A percentile compares a stretch with the other conserved stretches of the same genome.
Conservation (phyloP, 1,140 invertebrate species). For the Adoxophyes honmai region DNA sequence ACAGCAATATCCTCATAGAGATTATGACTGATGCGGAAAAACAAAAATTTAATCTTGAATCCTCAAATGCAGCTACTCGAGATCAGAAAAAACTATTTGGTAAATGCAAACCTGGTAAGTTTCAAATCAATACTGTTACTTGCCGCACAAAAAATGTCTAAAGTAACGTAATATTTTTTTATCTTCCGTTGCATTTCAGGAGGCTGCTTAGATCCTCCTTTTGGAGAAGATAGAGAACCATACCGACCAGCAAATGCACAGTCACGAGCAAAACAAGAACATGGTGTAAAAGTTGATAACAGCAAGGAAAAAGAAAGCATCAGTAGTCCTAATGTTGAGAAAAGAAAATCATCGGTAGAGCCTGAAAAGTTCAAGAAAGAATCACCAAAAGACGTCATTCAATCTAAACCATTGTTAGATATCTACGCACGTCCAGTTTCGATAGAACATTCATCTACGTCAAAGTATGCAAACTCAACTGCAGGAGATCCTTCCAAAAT, state of each 20-base stretch:
- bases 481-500: conserved; percentile 45
- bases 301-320: background rate
- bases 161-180: background rate
- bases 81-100: conserved; percentile 41
- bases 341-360: conserved; percentile 18
- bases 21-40: conserved; percentile 16
- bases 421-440: conserved; percentile 2
- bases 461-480: conserved; percentile 35
- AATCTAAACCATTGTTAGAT: background rate
- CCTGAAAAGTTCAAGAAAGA: background rate
- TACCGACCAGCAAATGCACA: conserved; percentile 30
- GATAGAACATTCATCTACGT: conserved; percentile 21
- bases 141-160: no score
- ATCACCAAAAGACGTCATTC: background rate
- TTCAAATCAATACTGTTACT: background rate
- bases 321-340: background rate
- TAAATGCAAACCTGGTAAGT: conserved; percentile 61
- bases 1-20: background rate
- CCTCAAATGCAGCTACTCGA: conserved; percentile 9
- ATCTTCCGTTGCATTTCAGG: conserved; percentile 30
- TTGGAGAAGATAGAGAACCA: conserved; percentile 55
- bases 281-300: no score
- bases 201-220: conserved; percentile 63
- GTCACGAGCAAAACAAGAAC: conserved; percentile 14
- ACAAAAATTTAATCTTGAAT: conserved; percentile 11